Evolutionary conservation across 2,888 invertebrate genomes (phyloP).

Genomic region (Cinara cedri): DNA sequence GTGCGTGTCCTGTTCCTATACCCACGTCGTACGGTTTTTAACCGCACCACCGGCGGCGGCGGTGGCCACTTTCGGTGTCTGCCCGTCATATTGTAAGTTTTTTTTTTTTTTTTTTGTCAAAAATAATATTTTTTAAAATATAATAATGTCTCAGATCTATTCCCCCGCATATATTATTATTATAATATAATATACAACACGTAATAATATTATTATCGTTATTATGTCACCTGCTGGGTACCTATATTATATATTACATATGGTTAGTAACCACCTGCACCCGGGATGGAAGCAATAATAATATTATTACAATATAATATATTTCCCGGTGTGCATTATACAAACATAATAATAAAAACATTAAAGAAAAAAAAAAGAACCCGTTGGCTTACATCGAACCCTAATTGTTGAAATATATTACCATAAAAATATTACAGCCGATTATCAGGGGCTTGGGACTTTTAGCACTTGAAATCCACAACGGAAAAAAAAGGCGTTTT

Average conservation of each 20-base stretch:
- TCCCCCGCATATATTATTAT: too few relatives aligned
- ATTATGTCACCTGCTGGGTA: slow-evolving; percentile 30
- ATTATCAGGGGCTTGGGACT: too few relatives aligned
- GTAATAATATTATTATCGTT: slow-evolving; percentile 18
- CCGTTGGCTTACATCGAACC: not conserved
- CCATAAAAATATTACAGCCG: too few relatives aligned
- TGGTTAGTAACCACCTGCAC: not conserved
- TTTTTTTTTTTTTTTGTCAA: too few relatives aligned
- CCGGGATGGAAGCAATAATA: too few relatives aligned
- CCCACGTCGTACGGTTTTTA: not conserved
- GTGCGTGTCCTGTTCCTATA: not conserved
- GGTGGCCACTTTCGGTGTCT: not conserved
- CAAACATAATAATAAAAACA: too few relatives aligned
- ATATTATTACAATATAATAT: not conserved
- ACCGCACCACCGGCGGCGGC: not conserved
- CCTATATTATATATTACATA: not conserved
- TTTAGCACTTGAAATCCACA: too few relatives aligned
- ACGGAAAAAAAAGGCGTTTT: too few relatives aligned
- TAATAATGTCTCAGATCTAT: too few relatives aligned
- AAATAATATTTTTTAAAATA: too few relatives aligned
- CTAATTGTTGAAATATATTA: too few relatives aligned
- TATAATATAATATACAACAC: not conserved
- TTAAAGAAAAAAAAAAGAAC: not conserved
- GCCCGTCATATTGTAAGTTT: too few relatives aligned
- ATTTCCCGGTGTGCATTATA: not conserved